phyloP scores from a whole-genome alignment of 1,140 invertebrate genomes.

The honey bee (Apis mellifera) region Amel_HAv3.1 CM009935.2:3387501-3388000 shows the following conservation, averaged over 20 bases:
- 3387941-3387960: constrained; percentile 33
- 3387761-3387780: constrained; percentile 47
- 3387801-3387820: neutral
- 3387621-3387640: constrained; percentile 40
- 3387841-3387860: neutral
- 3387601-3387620: constrained; percentile 20
- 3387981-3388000: constrained; percentile 53
- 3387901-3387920: constrained; percentile 53
- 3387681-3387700: constrained; percentile 54
- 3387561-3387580: neutral
- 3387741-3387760: constrained; percentile 50
- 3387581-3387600: constrained; percentile 25
- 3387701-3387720: constrained; percentile 35
- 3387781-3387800: constrained; percentile 37
- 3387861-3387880: neutral
- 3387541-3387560: constrained; percentile 46
- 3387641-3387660: neutral
- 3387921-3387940: constrained; percentile 54
- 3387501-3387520: neutral
- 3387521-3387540: constrained; percentile 50
- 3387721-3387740: constrained; percentile 20
- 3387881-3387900: neutral
- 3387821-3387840: neutral
- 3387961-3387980: constrained; percentile 27
- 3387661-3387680: constrained; percentile 43